phyloP scores from a whole-genome alignment of 2,113 vertebrate species.

The Panthera leo region DNA sequence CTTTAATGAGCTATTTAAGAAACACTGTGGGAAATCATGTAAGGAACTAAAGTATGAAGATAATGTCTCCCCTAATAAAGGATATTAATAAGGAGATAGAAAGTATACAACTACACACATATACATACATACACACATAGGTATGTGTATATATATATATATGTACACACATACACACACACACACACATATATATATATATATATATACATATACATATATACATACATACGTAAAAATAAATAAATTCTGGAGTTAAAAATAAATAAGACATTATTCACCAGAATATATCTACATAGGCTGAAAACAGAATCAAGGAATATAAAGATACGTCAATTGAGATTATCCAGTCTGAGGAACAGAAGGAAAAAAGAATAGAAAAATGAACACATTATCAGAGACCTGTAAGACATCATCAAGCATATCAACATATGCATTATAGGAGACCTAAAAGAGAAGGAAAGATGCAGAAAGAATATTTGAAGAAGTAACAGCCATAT shows the following conservation, averaged over 20 bases:
- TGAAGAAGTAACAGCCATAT: not conserved
- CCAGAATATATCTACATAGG: not conserved
- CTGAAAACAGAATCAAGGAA: not conserved
- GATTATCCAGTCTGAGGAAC: not conserved
- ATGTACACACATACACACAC: too few species aligned
- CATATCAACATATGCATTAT: not conserved
- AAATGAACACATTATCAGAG: not conserved
- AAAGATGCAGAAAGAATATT: not conserved
- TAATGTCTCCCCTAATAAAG: not conserved
- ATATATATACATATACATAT: not conserved
- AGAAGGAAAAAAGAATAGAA: not conserved
- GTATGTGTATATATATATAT: too few species aligned
- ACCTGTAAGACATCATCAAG: not conserved
- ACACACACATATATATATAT: too few species aligned
- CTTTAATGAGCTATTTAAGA: not conserved
- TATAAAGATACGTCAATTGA: not conserved
- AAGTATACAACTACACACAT: not conserved
- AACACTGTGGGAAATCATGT: not conserved
- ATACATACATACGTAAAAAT: not conserved
- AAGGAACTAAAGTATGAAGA: conserved; percentile 1
- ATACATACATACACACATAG: too few species aligned
- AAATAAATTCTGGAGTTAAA: not conserved
- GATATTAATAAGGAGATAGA: not conserved
- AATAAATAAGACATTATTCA: not conserved
- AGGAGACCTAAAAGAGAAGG: not conserved